Evolutionary conservation across 1,140 invertebrate genomes (phyloP).

Genomic region (Solen grandis): DNA sequence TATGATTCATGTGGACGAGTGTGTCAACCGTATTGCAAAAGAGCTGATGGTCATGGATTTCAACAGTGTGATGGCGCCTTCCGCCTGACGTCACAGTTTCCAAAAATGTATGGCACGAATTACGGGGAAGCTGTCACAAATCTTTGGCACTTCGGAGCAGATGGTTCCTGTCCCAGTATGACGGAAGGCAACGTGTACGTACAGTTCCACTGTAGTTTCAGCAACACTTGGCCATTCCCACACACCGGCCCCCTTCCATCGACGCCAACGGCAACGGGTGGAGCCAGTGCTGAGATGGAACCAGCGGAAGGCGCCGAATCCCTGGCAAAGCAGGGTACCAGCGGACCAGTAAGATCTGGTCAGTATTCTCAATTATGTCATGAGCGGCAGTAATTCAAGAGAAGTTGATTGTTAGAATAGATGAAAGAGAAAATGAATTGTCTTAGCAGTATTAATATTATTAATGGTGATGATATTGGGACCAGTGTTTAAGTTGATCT

Average conservation of each 20-base stretch:
- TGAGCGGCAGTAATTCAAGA: too few species aligned
- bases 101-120: slow-evolving; percentile 63
- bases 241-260: neutral
- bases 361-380: too few species aligned
- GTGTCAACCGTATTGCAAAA: slow-evolving; percentile 70
- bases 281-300: neutral
- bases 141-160: slow-evolving; percentile 68
- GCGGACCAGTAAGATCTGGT: too few species aligned
- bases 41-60: slow-evolving; percentile 55
- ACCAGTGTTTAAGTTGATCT: too few species aligned
- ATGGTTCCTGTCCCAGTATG: slow-evolving; percentile 61
- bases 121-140: slow-evolving; percentile 67
- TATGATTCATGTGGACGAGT: slow-evolving; percentile 74
- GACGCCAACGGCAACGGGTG: neutral
- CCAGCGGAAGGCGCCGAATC: neutral
- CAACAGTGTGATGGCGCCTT: slow-evolving; percentile 67
- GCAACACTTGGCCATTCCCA: slow-evolving; percentile 46
- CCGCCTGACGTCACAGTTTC: slow-evolving; percentile 58
- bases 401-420: too few species aligned
- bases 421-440: too few species aligned
- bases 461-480: too few species aligned
- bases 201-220: slow-evolving; percentile 64
- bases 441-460: too few species aligned
- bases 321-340: too few species aligned
- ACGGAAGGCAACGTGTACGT: slow-evolving; percentile 58